Conservation (phyloP, 2,113 vertebrate species). For the Pterocles burchelli region DNA sequence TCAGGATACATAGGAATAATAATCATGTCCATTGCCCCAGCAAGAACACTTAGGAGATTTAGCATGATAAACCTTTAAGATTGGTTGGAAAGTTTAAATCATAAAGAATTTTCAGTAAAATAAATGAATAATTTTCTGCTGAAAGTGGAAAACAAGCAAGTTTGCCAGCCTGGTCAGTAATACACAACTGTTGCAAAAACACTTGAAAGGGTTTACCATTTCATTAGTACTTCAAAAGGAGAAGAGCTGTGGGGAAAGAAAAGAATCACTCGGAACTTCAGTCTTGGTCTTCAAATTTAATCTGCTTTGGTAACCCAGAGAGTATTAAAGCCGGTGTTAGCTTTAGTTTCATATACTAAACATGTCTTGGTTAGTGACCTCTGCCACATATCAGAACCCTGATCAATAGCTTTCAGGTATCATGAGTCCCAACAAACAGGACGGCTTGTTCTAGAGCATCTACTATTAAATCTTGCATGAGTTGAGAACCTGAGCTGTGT, state of each 20-base stretch:
- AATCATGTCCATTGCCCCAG: neutral
- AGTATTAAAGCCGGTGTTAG: neutral
- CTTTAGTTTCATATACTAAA: neutral
- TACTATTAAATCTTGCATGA: neutral
- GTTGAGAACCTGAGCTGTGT: neutral
- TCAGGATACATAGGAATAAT: neutral
- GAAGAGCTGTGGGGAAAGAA: neutral
- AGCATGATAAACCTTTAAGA: neutral
- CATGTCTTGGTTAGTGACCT: neutral
- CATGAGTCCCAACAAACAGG: neutral
- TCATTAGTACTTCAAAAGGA: neutral
- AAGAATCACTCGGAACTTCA: neutral
- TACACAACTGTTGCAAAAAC: neutral
- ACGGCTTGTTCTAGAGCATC: neutral
- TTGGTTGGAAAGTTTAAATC: neutral
- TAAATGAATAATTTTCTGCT: neutral
- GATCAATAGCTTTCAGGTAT: neutral
- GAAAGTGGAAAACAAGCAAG: neutral
- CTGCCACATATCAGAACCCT: neutral
- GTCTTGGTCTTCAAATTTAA: neutral
- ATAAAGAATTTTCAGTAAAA: neutral
- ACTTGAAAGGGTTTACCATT: neutral
- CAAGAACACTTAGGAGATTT: neutral
- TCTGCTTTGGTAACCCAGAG: neutral
- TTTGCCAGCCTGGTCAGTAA: neutral